Evolutionary conservation across 2,888 invertebrate species (phyloP).

Genomic region (Caenorhabditis imperialis): DNA sequence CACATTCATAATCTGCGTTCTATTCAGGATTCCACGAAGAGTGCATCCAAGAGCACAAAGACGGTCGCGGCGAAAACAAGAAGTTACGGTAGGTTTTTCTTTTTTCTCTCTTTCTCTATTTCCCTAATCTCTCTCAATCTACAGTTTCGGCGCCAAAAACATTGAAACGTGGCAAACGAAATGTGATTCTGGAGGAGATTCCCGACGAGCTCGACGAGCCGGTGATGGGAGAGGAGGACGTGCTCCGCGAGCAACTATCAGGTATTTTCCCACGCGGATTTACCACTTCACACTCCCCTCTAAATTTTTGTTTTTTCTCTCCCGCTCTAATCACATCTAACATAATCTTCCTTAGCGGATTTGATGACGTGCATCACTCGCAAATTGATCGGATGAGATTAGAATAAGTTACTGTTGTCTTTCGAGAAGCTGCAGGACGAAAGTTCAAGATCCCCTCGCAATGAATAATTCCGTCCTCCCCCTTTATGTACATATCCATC

Average conservation of each 20-base stretch:
- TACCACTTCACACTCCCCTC: too few relatives aligned
- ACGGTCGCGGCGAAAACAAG: slow-evolving; percentile 20
- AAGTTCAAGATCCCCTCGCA: too few relatives aligned
- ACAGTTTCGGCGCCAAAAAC: slow-evolving; percentile 35
- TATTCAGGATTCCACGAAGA: slow-evolving; percentile 36
- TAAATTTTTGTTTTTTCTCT: too few relatives aligned
- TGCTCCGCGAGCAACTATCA: slow-evolving; percentile 40
- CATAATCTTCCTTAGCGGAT: too few relatives aligned
- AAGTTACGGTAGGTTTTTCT: slow-evolving; percentile 26
- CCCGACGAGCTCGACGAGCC: slow-evolving; percentile 11
- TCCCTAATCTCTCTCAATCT: background rate
- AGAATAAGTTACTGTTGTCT: too few relatives aligned
- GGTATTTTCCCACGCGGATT: too few relatives aligned
- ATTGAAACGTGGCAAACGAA: slow-evolving; percentile 46
- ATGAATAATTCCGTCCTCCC: slow-evolving; percentile 9
- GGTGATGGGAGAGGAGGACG: slow-evolving; percentile 36
- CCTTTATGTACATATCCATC: too few relatives aligned
- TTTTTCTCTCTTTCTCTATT: background rate
- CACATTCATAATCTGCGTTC: too few relatives aligned
- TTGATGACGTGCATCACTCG: too few relatives aligned
- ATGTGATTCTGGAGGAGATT: slow-evolving; percentile 51
- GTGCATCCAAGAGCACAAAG: slow-evolving; percentile 25
- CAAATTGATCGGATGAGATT: too few relatives aligned
- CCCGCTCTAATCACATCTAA: too few relatives aligned
- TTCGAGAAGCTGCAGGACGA: too few relatives aligned